Conservation (phyloP, 2,113 vertebrate species). For the Pachycephala philippinensis region DNA sequence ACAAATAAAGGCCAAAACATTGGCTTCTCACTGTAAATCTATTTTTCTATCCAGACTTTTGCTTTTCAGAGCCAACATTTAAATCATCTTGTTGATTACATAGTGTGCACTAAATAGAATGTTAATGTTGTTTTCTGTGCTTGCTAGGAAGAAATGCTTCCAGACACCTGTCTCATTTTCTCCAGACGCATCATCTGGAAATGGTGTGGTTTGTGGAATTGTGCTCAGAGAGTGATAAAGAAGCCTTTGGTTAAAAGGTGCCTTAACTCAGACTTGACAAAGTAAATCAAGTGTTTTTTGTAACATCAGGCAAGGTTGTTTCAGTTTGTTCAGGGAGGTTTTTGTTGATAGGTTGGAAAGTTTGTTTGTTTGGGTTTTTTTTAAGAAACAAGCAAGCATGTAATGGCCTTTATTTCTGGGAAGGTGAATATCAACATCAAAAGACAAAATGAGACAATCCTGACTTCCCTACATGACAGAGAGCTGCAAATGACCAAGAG, state of each 20-base stretch:
- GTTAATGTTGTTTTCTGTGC: slow-evolving; percentile 15
- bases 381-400: not conserved
- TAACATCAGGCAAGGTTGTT: not conserved
- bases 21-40: not conserved
- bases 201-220: not conserved
- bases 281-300: not conserved
- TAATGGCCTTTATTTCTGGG: not conserved
- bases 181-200: not conserved
- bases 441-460: not conserved
- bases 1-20: not conserved
- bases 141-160: not conserved
- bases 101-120: not conserved
- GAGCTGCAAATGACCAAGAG: not conserved
- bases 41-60: not conserved
- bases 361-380: not conserved
- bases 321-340: not conserved
- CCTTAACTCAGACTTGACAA: not conserved
- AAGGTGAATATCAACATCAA: not conserved
- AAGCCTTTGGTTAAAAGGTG: not conserved
- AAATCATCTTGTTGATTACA: not conserved
- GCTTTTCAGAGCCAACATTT: not conserved
- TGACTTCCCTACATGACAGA: not conserved
- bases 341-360: not conserved
- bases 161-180: slow-evolving; percentile 28
- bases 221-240: not conserved